Evolutionary conservation across 2,797 vertebrate species (phyloP).

Genomic region (Myripristis murdjan): DNA sequence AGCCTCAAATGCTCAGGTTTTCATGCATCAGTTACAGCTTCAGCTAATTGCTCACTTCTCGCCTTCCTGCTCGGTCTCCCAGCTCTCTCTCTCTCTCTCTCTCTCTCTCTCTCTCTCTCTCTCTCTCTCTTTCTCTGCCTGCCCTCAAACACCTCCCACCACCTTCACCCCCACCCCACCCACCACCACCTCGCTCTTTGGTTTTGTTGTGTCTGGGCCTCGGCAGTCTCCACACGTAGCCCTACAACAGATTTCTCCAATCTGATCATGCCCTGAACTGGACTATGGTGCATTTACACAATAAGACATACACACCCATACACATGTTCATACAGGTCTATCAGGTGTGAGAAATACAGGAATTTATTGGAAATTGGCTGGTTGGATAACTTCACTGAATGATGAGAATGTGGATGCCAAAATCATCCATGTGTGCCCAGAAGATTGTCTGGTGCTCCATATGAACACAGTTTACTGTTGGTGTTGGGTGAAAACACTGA

Average conservation of each 20-base stretch:
- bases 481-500: too few species aligned
- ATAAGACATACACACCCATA: not conserved
- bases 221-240: constrained; percentile 28
- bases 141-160: not conserved
- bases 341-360: too few species aligned
- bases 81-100: constrained; percentile 5
- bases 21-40: constrained; percentile 17
- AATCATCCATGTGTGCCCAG: too few species aligned
- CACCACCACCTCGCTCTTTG: too few species aligned
- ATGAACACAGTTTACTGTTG: too few species aligned
- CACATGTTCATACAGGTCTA: not conserved
- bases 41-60: constrained; percentile 43
- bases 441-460: too few species aligned
- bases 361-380: too few species aligned
- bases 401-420: too few species aligned
- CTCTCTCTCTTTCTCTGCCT: constrained; percentile 1
- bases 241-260: constrained; percentile 15
- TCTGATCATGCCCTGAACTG: constrained; percentile 19
- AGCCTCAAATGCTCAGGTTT: not conserved
- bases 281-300: constrained; percentile 1
- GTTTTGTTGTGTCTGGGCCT: constrained; percentile 5
- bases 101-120: constrained; percentile 2
- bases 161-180: too few species aligned
- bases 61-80: not conserved
- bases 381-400: too few species aligned